These are phyloP conservation scores for Tautogolabrus adspersus DNA, from an alignment of 2,113 vertebrate species.

Conservation along the genomic window DNA sequence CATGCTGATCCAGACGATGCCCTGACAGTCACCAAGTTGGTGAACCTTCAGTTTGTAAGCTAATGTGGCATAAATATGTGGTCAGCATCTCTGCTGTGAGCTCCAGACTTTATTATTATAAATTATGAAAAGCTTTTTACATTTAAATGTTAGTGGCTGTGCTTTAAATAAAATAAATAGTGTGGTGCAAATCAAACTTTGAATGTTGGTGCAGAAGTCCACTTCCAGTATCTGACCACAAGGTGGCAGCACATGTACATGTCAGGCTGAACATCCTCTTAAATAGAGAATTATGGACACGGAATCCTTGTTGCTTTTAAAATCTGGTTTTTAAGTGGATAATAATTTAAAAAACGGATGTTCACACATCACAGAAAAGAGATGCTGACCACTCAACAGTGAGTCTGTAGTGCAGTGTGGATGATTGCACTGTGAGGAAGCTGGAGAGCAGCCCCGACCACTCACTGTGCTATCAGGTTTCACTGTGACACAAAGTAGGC, in stretches of 20 bases:
- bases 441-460: slow-evolving; percentile 42
- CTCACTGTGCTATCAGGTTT: slow-evolving; percentile 52
- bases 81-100: slow-evolving; percentile 68
- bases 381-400: slow-evolving; percentile 39
- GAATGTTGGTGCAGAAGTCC: slow-evolving; percentile 16
- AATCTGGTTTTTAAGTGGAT: slow-evolving; percentile 36
- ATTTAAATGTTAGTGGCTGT: slow-evolving; percentile 22
- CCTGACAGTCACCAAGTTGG: slow-evolving; percentile 51
- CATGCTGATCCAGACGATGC: slow-evolving; percentile 64
- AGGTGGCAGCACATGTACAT: slow-evolving; percentile 53
- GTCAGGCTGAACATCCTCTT: neutral
- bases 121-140: slow-evolving; percentile 64
- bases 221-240: slow-evolving; percentile 54
- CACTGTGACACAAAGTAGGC: slow-evolving; percentile 60
- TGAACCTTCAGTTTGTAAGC: slow-evolving; percentile 48
- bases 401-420: slow-evolving; percentile 35
- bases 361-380: slow-evolving; percentile 16
- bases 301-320: slow-evolving; percentile 45
- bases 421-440: slow-evolving; percentile 39
- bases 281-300: slow-evolving; percentile 22
- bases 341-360: neutral
- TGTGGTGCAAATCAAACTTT: slow-evolving; percentile 27
- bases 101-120: slow-evolving; percentile 28
- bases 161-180: slow-evolving; percentile 15
- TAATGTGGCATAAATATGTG: slow-evolving; percentile 56